phyloP scores from a whole-genome alignment of 2,113 vertebrate species.

The Bucco capensis region DNA sequence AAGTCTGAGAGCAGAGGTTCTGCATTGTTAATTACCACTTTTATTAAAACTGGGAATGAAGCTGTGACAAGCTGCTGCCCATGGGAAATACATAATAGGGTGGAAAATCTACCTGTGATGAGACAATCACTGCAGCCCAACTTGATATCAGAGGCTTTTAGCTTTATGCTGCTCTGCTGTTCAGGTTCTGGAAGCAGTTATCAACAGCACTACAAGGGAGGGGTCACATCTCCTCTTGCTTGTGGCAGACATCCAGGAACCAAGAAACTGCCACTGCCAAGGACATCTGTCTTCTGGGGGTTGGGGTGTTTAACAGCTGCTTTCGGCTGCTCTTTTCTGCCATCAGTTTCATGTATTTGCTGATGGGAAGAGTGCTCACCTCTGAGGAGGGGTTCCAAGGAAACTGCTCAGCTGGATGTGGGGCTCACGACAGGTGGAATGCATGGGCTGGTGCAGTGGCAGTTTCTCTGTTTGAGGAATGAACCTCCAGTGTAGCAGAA shows the following conservation, averaged over 20 bases:
- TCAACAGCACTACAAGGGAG: accelerated
- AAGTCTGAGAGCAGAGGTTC: not conserved
- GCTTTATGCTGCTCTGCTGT: not conserved
- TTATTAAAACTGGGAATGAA: not conserved
- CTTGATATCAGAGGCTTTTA: not conserved
- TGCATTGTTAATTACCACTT: not conserved
- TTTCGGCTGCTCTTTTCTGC: not conserved
- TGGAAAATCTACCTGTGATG: not conserved
- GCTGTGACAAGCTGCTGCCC: not conserved
- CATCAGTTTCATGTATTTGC: accelerated
- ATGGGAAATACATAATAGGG: not conserved
- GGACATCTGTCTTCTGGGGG: not conserved
- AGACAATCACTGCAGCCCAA: not conserved
- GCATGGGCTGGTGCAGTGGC: not conserved
- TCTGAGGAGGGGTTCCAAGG: not conserved
- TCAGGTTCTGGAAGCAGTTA: not conserved
- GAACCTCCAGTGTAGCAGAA: not conserved
- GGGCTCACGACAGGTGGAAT: not conserved
- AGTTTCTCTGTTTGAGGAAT: not conserved
- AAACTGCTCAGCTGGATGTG: not conserved
- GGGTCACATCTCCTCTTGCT: not conserved
- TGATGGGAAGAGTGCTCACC: not conserved
- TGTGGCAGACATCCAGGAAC: not conserved
- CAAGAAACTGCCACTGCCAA: not conserved
- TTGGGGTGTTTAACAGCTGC: not conserved